phyloP scores from a whole-genome alignment of 2,888 invertebrate genomes.

The Lasioglossum vierecki region DNA sequence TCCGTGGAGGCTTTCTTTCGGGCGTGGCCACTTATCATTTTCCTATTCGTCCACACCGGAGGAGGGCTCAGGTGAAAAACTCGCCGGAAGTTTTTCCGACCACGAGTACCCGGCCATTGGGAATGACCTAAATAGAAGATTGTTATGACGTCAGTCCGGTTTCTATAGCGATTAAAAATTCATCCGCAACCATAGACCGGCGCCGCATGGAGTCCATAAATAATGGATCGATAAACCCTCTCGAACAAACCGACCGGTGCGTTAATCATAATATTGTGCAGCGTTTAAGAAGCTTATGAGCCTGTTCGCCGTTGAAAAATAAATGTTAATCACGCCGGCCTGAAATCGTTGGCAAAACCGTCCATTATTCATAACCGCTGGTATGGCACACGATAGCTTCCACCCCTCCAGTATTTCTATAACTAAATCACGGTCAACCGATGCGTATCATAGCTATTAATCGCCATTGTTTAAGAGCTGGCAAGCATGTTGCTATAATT shows the following conservation, averaged over 20 bases:
- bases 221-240: not conserved
- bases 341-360: not conserved
- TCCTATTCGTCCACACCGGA: not conserved
- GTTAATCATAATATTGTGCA: not conserved
- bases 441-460: constrained; percentile 3
- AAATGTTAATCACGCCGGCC: not conserved
- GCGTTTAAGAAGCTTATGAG: constrained; percentile 11
- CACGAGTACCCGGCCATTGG: not conserved
- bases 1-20: constrained; percentile 30
- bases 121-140: not conserved
- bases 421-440: not conserved
- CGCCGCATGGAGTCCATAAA: not conserved
- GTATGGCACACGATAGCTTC: not conserved
- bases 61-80: constrained; percentile 51
- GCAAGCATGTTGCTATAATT: constrained; percentile 23
- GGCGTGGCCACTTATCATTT: not conserved
- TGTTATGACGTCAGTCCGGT: not conserved
- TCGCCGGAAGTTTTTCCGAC: constrained; percentile 7
- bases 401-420: constrained; percentile 25
- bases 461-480: constrained; percentile 17
- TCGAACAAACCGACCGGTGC: not conserved
- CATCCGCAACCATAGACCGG: not conserved
- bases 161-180: not conserved
- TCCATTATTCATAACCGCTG: not conserved
- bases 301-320: not conserved